Percentiles rank a stretch among this genome's conserved stretches.
phyloP scores from a whole-genome alignment of 2,797 vertebrate species.

The Sitta carolinensis region DNA sequence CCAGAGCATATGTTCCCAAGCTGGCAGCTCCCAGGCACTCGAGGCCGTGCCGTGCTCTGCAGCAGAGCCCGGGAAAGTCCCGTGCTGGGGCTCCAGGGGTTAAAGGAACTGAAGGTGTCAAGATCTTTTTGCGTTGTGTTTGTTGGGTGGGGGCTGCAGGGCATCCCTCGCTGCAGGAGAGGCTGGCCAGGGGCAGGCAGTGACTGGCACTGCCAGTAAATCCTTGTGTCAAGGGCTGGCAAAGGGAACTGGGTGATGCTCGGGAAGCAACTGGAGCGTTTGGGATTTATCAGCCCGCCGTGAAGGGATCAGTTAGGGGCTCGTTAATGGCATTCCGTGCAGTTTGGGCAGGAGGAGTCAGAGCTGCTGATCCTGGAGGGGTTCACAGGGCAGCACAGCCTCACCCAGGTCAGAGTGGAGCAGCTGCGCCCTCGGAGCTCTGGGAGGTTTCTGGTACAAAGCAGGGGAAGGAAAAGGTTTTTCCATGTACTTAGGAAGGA shows the following conservation, averaged over 20 bases:
- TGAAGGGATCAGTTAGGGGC: constrained; percentile 59
- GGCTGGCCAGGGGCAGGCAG: constrained; percentile 44
- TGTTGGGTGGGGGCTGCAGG: constrained; percentile 54
- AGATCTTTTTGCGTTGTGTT: constrained; percentile 50
- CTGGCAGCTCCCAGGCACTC: neutral
- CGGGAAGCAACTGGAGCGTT: constrained; percentile 48
- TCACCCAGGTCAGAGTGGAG: neutral
- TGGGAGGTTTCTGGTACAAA: neutral
- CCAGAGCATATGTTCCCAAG: neutral
- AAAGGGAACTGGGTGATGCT: neutral
- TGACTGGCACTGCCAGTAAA: constrained; percentile 68
- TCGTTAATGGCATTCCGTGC: constrained; percentile 8
- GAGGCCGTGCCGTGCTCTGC: neutral
- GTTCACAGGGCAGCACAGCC: neutral
- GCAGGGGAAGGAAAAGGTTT: neutral
- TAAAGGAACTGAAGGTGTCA: constrained; percentile 57
- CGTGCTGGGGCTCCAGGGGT: neutral
- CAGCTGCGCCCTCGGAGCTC: neutral
- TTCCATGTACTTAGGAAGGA: neutral
- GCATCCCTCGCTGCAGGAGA: constrained; percentile 48
- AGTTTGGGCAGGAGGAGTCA: neutral
- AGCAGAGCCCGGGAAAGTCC: neutral
- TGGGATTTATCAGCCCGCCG: constrained; percentile 39
- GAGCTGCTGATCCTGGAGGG: neutral
- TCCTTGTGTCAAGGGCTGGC: constrained; percentile 59